These are phyloP conservation scores for Cyclura pinguis DNA, from an alignment of 2,797 vertebrate species.

Conservation along the genomic window DNA sequence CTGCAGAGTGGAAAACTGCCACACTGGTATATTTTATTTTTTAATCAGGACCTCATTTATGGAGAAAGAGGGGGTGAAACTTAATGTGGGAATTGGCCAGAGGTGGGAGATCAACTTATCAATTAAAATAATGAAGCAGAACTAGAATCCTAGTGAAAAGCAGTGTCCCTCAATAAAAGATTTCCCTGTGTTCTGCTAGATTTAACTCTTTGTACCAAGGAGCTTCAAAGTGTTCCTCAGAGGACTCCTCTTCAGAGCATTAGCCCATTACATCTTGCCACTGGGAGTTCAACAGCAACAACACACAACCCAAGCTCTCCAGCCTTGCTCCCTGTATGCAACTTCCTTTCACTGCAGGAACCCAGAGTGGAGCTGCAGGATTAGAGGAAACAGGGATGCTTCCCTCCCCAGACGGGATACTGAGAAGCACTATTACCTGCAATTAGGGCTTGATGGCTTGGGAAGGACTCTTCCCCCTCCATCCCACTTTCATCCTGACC, in stretches of 20 bases:
- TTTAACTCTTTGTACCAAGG: neutral
- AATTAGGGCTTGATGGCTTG: slow-evolving; percentile 81
- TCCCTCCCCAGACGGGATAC: slow-evolving; percentile 55
- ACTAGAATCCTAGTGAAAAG: fast-evolving
- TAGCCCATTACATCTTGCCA: neutral
- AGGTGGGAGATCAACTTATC: slow-evolving; percentile 59
- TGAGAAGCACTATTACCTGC: slow-evolving; percentile 76
- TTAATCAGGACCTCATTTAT: neutral
- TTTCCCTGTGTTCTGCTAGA: neutral
- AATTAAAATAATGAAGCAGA: neutral
- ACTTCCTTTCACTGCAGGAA: slow-evolving; percentile 31
- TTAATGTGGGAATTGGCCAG: too few species aligned
- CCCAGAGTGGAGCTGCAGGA: slow-evolving; percentile 39
- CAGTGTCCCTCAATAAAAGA: neutral
- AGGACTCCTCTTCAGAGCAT: neutral
- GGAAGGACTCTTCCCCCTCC: slow-evolving; percentile 77
- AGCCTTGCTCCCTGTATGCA: slow-evolving; percentile 53
- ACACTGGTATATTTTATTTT: neutral
- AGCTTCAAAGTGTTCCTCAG: neutral
- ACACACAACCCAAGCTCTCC: slow-evolving; percentile 50
- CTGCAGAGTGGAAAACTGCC: neutral
- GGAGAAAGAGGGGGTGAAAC: neutral
- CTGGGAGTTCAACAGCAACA: slow-evolving; percentile 52
- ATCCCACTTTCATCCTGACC: slow-evolving; percentile 80
- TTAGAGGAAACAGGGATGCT: slow-evolving; percentile 51